These are phyloP conservation scores for Antheraea pernyi DNA, from an alignment of 1,140 invertebrate genomes.

Conservation along the genomic window DNA sequence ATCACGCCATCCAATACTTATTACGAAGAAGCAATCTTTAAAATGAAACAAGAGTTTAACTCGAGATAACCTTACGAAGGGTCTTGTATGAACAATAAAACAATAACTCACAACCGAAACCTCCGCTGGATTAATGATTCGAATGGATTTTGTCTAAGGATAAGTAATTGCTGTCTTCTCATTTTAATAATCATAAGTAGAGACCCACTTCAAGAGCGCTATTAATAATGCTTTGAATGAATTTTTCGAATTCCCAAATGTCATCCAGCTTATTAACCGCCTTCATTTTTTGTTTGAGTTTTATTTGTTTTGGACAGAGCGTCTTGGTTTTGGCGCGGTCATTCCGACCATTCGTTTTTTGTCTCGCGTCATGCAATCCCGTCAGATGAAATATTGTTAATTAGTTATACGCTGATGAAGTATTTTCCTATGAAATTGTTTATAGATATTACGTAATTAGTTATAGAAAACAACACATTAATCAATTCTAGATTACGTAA, in stretches of 20 bases:
- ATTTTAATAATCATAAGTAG: conserved; percentile 61
- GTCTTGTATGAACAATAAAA: conserved; percentile 52
- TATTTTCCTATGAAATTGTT: conserved; percentile 56
- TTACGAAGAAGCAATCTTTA: conserved; percentile 65
- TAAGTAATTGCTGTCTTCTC: conserved; percentile 61
- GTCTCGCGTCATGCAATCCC: conserved; percentile 66
- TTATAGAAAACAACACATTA: background rate
- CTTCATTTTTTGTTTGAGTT: conserved; percentile 73
- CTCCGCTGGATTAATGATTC: conserved; percentile 38
- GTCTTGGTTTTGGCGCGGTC: conserved; percentile 77
- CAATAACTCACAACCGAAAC: conserved; percentile 48
- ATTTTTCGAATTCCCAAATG: conserved; percentile 78
- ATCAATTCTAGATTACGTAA: background rate
- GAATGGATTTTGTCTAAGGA: conserved; percentile 49
- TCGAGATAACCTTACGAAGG: conserved; percentile 48
- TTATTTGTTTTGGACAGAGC: conserved; percentile 71
- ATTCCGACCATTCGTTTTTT: conserved; percentile 73
- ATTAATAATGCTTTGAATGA: conserved; percentile 74
- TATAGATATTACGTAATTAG: conserved; percentile 14
- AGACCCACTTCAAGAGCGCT: conserved; percentile 55
- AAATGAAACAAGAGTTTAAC: conserved; percentile 48
- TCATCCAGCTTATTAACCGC: conserved; percentile 78
- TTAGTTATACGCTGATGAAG: conserved; percentile 66
- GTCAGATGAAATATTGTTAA: conserved; percentile 77
- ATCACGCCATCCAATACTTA: conserved; percentile 69